phyloP scores from a whole-genome alignment of 1,140 invertebrate species.

The Eupristina koningsbergeri region DNA sequence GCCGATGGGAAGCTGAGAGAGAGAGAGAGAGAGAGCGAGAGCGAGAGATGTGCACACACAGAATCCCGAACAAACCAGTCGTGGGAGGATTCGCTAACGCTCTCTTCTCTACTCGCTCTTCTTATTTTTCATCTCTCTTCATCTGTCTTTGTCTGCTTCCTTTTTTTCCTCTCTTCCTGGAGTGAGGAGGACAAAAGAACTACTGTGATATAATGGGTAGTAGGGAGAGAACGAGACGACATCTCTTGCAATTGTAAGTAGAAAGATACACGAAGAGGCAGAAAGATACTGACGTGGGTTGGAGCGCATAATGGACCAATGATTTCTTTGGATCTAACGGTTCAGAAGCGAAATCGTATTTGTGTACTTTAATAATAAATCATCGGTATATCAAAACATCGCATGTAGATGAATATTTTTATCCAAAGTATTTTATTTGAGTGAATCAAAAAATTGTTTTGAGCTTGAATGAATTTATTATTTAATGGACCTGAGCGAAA shows the following conservation, averaged over 20 bases:
- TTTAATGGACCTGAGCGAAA: background rate
- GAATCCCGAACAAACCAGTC: slow-evolving; percentile 61
- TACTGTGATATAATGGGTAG: slow-evolving; percentile 65
- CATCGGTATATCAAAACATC: slow-evolving; percentile 43
- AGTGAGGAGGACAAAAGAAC: slow-evolving; percentile 66
- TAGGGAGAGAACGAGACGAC: slow-evolving; percentile 54
- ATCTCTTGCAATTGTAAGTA: slow-evolving; percentile 51
- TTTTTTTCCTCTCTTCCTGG: slow-evolving; percentile 41
- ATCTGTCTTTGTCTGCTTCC: slow-evolving; percentile 33
- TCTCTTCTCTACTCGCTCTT: slow-evolving; percentile 52
- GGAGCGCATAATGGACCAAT: slow-evolving; percentile 39
- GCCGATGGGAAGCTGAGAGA: slow-evolving; percentile 66
- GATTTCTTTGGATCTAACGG: slow-evolving; percentile 49
- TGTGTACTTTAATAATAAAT: slow-evolving; percentile 30
- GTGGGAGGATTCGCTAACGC: slow-evolving; percentile 67
- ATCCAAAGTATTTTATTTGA: background rate
- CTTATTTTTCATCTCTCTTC: slow-evolving; percentile 52
- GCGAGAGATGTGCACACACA: background rate
- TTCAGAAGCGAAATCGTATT: slow-evolving; percentile 33
- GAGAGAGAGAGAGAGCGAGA: slow-evolving; percentile 57
- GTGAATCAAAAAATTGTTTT: background rate
- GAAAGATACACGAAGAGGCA: slow-evolving; percentile 27
- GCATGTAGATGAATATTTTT: background rate
- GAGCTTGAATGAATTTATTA: background rate
- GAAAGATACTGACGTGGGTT: slow-evolving; percentile 39